phyloP scores from a whole-genome alignment of 2,113 vertebrate species.

The Brienomyrus brachyistius region DNA sequence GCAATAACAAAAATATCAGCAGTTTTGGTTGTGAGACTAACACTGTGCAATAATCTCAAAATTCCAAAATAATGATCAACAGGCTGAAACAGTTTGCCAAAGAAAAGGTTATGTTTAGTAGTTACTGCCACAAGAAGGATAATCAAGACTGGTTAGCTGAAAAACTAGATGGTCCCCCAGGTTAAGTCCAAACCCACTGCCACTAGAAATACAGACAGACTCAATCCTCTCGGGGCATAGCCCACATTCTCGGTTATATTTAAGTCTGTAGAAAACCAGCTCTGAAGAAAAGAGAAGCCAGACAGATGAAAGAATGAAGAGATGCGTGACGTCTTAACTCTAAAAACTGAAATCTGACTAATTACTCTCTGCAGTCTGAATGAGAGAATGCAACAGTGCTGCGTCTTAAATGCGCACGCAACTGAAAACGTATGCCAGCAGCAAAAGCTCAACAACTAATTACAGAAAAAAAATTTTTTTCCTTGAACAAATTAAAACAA shows the following conservation, averaged over 20 bases:
- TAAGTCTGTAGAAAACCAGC: not conserved
- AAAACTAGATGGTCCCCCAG: not conserved
- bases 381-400: not conserved
- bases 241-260: constrained; percentile 4
- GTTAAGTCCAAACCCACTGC: not conserved
- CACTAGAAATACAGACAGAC: not conserved
- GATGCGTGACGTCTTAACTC: not conserved
- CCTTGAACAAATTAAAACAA: not conserved
- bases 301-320: not conserved
- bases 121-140: not conserved
- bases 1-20: not conserved
- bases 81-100: not conserved
- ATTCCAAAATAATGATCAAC: not conserved
- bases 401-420: not conserved
- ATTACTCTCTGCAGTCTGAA: not conserved
- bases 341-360: not conserved
- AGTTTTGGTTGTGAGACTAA: not conserved
- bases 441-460: not conserved
- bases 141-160: not conserved
- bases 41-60: not conserved
- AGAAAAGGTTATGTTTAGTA: not conserved
- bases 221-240: not conserved
- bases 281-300: not conserved
- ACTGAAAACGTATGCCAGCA: not conserved
- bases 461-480: not conserved